A percentile compares a stretch with the other conserved stretches of the same genome.
These are phyloP conservation scores for Thalpophila matura DNA, from an alignment of 2,888 invertebrate genomes.

Conservation along the genomic window DNA sequence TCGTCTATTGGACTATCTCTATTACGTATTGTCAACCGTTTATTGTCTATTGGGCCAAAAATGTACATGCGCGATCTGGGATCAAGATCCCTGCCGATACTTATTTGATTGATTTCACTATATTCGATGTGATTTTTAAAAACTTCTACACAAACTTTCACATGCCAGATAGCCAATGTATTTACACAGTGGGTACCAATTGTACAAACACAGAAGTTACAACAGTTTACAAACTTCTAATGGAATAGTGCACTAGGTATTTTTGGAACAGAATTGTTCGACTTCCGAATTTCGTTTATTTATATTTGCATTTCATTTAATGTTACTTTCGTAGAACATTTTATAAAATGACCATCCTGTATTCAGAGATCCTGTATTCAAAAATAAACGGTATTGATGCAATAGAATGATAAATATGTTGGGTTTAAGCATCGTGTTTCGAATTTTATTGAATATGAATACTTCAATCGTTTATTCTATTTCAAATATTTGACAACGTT, in stretches of 20 bases:
- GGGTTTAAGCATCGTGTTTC: background rate
- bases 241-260: slow-evolving; percentile 41
- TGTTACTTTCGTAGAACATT: slow-evolving; percentile 38
- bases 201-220: slow-evolving; percentile 46
- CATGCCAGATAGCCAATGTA: slow-evolving; percentile 39
- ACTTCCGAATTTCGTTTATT: slow-evolving; percentile 47
- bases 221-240: slow-evolving; percentile 32
- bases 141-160: slow-evolving; percentile 5
- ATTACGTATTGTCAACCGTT: too few species aligned
- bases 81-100: too few species aligned
- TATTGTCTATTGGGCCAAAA: too few species aligned
- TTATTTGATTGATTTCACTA: too few species aligned
- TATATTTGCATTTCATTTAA: slow-evolving; percentile 53
- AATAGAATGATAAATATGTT: background rate
- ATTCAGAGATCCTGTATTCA: background rate
- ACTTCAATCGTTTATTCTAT: background rate
- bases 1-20: too few species aligned
- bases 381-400: background rate
- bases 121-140: background rate
- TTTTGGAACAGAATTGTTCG: slow-evolving; percentile 29
- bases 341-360: slow-evolving; percentile 14
- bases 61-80: too few species aligned
- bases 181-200: slow-evolving; percentile 41
- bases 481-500: background rate
- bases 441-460: background rate